Evolutionary conservation across 2,888 invertebrate species (phyloP).

Genomic region (Hololepta plana): DNA sequence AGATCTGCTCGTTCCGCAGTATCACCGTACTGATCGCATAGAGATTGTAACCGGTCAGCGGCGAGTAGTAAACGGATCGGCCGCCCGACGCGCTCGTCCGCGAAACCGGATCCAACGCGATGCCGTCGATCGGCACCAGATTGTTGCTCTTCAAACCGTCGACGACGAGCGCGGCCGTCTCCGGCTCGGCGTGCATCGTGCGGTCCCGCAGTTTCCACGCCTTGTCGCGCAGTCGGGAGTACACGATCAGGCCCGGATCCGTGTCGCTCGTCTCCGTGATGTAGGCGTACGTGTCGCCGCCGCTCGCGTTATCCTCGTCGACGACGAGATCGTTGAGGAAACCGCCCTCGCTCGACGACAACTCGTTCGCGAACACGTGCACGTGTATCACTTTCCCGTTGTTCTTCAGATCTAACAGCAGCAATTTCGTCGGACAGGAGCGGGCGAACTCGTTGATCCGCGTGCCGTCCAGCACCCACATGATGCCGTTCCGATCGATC

Average conservation of each 20-base stretch:
- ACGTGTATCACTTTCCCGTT: slow-evolving; percentile 4
- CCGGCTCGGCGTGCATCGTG: slow-evolving; percentile 41
- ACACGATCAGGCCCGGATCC: slow-evolving; percentile 54
- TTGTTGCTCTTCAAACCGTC: slow-evolving; percentile 34
- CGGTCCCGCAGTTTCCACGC: slow-evolving; percentile 50
- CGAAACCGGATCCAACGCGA: slow-evolving; percentile 6
- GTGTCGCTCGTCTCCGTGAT: slow-evolving; percentile 47
- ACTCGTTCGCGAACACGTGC: slow-evolving; percentile 6
- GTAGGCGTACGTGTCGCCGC: slow-evolving; percentile 35
- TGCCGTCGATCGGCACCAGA: slow-evolving; percentile 46
- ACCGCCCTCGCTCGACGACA: slow-evolving; percentile 7
- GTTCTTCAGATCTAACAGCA: slow-evolving; percentile 8
- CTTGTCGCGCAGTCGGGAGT: slow-evolving; percentile 38
- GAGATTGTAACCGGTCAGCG: slow-evolving; percentile 6
- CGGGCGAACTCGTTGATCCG: slow-evolving; percentile 1
- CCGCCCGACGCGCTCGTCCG: slow-evolving; percentile 6
- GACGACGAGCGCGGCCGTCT: slow-evolving; percentile 39
- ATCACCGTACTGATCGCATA: slow-evolving; percentile 9
- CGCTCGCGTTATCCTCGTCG: no score
- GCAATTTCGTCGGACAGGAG: slow-evolving; percentile 9
- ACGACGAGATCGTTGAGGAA: slow-evolving; percentile 9
- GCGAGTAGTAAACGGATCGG: slow-evolving; percentile 8
- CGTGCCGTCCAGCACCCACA: slow-evolving; percentile 53
- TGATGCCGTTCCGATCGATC: slow-evolving; percentile 47
- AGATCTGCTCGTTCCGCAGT: slow-evolving; percentile 8